phyloP scores from a whole-genome alignment of 2,113 vertebrate genomes.

The Euleptes europaea region DNA sequence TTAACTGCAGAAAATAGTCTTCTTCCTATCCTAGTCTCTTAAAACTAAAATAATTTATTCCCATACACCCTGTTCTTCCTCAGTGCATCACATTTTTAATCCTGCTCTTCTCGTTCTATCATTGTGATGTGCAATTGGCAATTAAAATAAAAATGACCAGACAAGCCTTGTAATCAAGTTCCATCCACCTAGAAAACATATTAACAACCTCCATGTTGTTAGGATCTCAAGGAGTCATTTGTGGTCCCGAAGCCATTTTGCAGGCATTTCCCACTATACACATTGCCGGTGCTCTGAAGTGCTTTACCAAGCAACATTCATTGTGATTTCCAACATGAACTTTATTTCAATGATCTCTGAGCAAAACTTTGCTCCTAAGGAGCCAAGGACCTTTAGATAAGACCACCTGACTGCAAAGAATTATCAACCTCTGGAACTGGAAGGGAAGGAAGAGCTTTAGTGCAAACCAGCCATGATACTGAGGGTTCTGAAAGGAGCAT shows the following conservation, averaged over 20 bases:
- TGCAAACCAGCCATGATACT: too few relatives aligned
- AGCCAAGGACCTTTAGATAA: background rate
- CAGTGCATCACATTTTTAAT: background rate
- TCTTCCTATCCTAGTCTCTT: background rate
- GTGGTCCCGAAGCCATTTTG: background rate
- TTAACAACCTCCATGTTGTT: background rate
- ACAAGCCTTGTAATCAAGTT: background rate
- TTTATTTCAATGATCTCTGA: background rate
- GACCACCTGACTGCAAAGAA: background rate
- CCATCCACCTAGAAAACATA: background rate
- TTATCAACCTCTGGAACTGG: background rate
- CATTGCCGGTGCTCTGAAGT: background rate
- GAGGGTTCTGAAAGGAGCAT: too few relatives aligned
- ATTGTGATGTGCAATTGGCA: background rate
- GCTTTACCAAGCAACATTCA: background rate
- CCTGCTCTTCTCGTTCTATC: background rate
- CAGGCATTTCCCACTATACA: background rate
- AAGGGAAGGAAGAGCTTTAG: background rate
- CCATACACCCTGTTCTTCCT: background rate
- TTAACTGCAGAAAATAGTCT: background rate
- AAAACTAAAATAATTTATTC: background rate
- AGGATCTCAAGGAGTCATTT: slow-evolving; percentile 14
- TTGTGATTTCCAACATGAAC: background rate
- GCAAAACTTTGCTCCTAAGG: background rate
- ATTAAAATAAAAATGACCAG: slow-evolving; percentile 15